phyloP scores from a whole-genome alignment of 2,888 invertebrate species.

The Glyphotaelius pellucidus region DNA sequence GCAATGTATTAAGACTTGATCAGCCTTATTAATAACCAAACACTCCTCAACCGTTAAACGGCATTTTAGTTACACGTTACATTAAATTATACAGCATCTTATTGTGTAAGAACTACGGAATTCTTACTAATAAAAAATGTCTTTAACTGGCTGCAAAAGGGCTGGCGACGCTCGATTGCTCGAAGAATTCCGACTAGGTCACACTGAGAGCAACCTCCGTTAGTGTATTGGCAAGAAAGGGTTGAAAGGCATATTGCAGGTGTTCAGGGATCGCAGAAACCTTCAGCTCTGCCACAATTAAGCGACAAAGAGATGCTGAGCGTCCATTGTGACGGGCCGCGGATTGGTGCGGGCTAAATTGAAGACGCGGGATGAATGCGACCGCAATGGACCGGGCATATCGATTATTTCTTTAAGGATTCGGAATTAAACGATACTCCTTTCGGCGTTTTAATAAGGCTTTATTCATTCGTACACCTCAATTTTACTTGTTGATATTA shows the following conservation, averaged over 20 bases:
- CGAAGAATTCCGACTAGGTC: too few relatives aligned
- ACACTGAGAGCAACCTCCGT: background rate
- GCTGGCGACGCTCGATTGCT: too few relatives aligned
- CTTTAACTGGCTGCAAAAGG: too few relatives aligned
- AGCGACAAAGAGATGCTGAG: slow-evolving; percentile 25
- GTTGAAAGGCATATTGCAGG: background rate
- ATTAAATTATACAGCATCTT: too few relatives aligned
- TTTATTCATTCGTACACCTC: background rate
- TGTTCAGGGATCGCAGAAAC: background rate
- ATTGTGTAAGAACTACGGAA: too few relatives aligned
- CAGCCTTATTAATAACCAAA: too few relatives aligned
- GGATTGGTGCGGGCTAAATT: background rate
- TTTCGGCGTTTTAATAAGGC: background rate
- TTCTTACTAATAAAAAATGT: too few relatives aligned
- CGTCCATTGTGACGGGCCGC: slow-evolving; percentile 30
- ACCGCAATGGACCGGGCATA: slow-evolving; percentile 22
- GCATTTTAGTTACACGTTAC: too few relatives aligned
- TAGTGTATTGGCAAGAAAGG: background rate
- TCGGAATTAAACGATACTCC: background rate
- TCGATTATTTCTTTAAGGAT: background rate
- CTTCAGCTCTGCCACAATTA: slow-evolving; percentile 16
- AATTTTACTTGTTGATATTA: background rate
- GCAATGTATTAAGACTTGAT: too few relatives aligned
- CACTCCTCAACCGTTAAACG: too few relatives aligned
- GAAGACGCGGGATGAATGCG: slow-evolving; percentile 17